These are phyloP conservation scores for Melanogrammus aeglefinus DNA, from an alignment of 2,797 vertebrate genomes.

Conservation along the genomic window DNA sequence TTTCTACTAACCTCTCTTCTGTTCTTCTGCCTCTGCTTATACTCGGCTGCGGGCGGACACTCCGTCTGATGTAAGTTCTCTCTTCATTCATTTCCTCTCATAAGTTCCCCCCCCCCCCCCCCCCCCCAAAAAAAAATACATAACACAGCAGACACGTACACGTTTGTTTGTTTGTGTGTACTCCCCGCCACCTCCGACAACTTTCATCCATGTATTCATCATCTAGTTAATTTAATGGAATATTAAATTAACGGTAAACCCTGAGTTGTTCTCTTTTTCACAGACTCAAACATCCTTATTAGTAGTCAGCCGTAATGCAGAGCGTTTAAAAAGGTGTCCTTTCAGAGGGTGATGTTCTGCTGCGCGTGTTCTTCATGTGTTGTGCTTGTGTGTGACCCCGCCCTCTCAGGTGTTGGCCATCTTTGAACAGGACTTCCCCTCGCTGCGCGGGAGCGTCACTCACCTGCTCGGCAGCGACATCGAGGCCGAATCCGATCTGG, in stretches of 20 bases:
- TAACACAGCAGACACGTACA: background rate
- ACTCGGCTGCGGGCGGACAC: slow-evolving; percentile 65
- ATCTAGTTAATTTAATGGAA: background rate
- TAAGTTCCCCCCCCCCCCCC: slow-evolving; percentile 20
- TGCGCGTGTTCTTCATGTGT: background rate
- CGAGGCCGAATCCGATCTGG: slow-evolving; percentile 85
- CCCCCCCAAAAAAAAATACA: background rate
- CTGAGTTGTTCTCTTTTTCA: background rate
- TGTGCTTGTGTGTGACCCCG: background rate
- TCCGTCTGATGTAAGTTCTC: slow-evolving; percentile 71
- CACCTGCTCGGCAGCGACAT: slow-evolving; percentile 87
- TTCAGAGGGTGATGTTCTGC: too few species aligned
- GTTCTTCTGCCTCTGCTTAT: slow-evolving; percentile 49
- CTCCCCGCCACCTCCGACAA: background rate
- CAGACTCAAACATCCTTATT: background rate
- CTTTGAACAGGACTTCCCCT: slow-evolving; percentile 84
- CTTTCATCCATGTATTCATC: background rate
- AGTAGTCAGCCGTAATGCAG: background rate
- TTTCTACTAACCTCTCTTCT: slow-evolving; percentile 69
- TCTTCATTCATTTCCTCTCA: slow-evolving; percentile 57
- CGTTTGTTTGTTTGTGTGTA: background rate
- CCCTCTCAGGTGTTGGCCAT: slow-evolving; percentile 60
- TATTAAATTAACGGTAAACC: background rate
- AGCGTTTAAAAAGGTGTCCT: background rate
- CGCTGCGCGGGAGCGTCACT: slow-evolving; percentile 78